Base-by-base conservation (phyloP, 2,888 invertebrate species). In the Theristus sp. region DNA sequence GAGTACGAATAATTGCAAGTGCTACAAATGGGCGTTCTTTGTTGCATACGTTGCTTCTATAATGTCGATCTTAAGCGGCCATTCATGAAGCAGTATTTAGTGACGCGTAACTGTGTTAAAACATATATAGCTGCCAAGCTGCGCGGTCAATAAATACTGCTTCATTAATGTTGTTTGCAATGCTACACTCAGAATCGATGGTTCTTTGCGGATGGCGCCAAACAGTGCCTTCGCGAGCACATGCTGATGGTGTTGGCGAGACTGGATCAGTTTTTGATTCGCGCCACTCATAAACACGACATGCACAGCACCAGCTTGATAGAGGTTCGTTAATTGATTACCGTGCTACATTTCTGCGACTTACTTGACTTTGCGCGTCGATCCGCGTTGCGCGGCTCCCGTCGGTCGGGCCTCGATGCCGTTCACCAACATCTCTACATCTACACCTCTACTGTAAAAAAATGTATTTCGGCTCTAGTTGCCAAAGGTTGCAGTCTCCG, bases 301-400 rank as follows among this genome's bases (percentile, higher is more conserved):
- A 61, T 53, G 29, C 26, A n/a, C 2, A 31, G 31, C 57, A 10
- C 26, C 24, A 10, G 17, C 3, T 25, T 38, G 3, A 17, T 38
- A 1, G 57, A 57, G 57, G 38, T 38, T 2, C 22, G 29, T 28
- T 3, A 81, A 60, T 83, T 86, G 1, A 84, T 86, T 62, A 81
- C 17, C 17, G 10, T 13, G 38, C 38, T 38, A n/a, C n/a, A n/a
- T n/a, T n/a, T n/a, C n/a, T n/a, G n/a, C n/a, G n/a, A n/a, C n/a
- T n/a, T n/a, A 89, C 74, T 80, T 96, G 67, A 78, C 96, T 60
- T 86, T 93, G 83, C 87, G 89, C n/a, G n/a, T n/a, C n/a, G n/a
- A n/a, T n/a, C n/a, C n/a, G n/a, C n/a, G n/a, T n/a, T n/a, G n/a
- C 0, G 77, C 96, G 55, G 89, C 93, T 61, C 87, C 90, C 73